Evolutionary conservation across 1,140 invertebrate species (phyloP).

Genomic region (Bombyx mandarina): DNA sequence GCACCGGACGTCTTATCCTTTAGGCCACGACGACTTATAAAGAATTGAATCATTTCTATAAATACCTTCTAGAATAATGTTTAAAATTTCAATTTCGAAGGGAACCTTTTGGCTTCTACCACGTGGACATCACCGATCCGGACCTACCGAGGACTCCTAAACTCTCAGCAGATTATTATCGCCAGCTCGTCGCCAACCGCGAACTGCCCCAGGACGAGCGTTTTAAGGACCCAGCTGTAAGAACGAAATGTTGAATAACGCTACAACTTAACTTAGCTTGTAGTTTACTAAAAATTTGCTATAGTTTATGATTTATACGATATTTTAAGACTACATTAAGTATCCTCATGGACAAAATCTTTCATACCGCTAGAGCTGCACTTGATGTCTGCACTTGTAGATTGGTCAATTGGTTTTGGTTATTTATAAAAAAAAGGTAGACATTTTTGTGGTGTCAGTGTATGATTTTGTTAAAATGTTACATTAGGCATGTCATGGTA

Average conservation of each 20-base stretch:
- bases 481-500: too few species aligned
- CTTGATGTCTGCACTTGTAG: not conserved
- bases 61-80: too few species aligned
- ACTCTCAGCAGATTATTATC: constrained; percentile 61
- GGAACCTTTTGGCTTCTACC: constrained; percentile 66
- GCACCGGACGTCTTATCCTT: too few species aligned
- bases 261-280: too few species aligned
- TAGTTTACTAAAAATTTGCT: not conserved
- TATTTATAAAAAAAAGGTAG: not conserved
- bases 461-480: too few species aligned
- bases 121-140: constrained; percentile 64
- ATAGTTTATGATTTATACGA: constrained; percentile 1
- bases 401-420: too few species aligned
- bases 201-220: constrained; percentile 52
- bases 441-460: not conserved
- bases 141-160: constrained; percentile 57
- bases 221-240: constrained; percentile 46
- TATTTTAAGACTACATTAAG: not conserved
- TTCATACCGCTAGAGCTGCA: not conserved
- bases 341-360: not conserved
- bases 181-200: constrained; percentile 50
- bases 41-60: too few species aligned
- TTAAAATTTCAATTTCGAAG: constrained; percentile 25
- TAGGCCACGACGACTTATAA: too few species aligned
- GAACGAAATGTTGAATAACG: constrained; percentile 4